Evolutionary conservation across 2,888 invertebrate genomes (phyloP), one percentile per base, ranked within the genome.

Genomic region (Agriotes lineatus): DNA sequence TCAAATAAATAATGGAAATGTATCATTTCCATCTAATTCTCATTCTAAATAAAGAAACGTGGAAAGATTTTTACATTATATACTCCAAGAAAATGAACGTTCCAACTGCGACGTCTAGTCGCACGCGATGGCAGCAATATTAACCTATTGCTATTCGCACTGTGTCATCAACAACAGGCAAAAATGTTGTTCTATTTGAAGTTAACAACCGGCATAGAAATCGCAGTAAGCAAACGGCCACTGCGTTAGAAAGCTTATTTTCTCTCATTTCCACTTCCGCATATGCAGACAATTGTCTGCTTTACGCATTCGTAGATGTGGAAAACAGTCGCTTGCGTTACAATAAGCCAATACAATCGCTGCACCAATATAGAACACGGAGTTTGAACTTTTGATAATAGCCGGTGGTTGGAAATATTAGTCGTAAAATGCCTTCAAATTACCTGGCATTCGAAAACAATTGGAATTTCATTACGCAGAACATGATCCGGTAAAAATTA

Each of bases 201-300:
- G 10, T 33, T 30, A 52, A 52, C n/a, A 14, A 52, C 4, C 4
- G 9, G 5, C 18, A 18, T 14, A 25, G 52, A 52, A 33, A 52
- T 18, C 30, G 20, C 22, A 48, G n/a, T 12, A 48, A 22, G 25
- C 12, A 48, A 48, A 9, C 33, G 35, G 9, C 4, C 6, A 52
- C 1, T 33, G 52, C 35, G 35, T 33, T 52, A 52, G 52, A 52
- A 52, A 52, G 52, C 52, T 35, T 10, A 52, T 52, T 52, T 52
- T 52, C 52, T 52, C 52, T 33, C 10, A 48, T 30, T 33, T 35
- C 52, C 18, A 52, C 52, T 52, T 52, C 52, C 52, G 35, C 33
- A 16, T 52, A 14, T 52, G 7, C 18, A 52, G 9, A 52, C 52
- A 52, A 52, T 50, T 33, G 33, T 1, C 18, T 44, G 4, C 12